Conservation (phyloP, 2,888 invertebrate species). For the Amphiduros pacificus region DNA sequence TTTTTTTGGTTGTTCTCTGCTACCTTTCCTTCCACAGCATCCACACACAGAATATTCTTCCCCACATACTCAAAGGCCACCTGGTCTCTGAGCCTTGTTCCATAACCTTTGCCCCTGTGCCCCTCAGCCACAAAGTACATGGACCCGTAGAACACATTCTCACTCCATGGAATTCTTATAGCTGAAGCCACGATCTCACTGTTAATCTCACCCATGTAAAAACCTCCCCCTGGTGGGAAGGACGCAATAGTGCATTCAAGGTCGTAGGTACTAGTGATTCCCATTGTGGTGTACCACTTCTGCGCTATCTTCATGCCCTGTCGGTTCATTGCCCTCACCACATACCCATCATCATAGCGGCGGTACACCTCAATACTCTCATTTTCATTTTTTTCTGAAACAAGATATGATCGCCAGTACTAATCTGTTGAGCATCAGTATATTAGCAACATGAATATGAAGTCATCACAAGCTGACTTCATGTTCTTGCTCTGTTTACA, state of each 20-base stretch:
- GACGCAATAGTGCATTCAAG: neutral
- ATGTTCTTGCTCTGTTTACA: too few species aligned
- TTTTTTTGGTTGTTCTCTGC: conserved; percentile 6
- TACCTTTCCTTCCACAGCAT: conserved; percentile 19
- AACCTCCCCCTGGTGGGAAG: conserved; percentile 16
- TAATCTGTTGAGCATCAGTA: too few species aligned
- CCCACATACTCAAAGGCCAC: conserved; percentile 21
- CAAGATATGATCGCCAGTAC: too few species aligned
- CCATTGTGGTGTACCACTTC: conserved; percentile 10
- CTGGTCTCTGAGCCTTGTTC: conserved; percentile 21
- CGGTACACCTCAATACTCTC: neutral
- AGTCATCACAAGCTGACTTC: too few species aligned
- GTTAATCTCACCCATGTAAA: conserved; percentile 25
- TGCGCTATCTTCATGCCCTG: conserved; percentile 1
- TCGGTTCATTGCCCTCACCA: conserved; percentile 2
- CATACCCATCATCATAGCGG: conserved; percentile 11
- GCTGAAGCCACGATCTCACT: conserved; percentile 20
- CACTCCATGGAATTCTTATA: conserved; percentile 18
- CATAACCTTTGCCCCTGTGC: conserved; percentile 20
- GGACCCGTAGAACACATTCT: conserved; percentile 21
- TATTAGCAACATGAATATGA: too few species aligned
- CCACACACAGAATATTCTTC: conserved; percentile 15
- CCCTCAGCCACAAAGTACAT: conserved; percentile 21
- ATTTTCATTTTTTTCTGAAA: too few species aligned
- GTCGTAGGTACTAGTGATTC: conserved; percentile 3